Evolutionary conservation across 2,797 vertebrate genomes (phyloP), one percentile per base, ranked within the genome.

Genomic region (Arnoldichthys spilopterus): DNA sequence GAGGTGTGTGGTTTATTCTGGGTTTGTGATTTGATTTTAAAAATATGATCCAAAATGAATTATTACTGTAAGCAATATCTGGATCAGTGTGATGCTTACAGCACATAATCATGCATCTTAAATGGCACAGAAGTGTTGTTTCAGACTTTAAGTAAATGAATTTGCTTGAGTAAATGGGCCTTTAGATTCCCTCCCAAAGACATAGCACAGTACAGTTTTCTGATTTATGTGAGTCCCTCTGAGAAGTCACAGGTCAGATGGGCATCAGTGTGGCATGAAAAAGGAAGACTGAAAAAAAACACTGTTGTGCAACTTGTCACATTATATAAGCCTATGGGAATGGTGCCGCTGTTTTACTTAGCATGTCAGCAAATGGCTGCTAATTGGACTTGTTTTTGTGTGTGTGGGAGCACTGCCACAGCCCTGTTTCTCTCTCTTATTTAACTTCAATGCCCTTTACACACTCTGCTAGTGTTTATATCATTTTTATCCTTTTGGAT

Each of bases 321-420:
- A 64, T 78, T 73, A 61, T 62, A 73, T 75, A 77, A 79, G 69
- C 77, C 72, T 40, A 43, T 59, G 43, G 64, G 69, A 82, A 79
- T 58, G 67, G 43, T 79, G 75, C 63, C 63, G 47, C 71, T 72
- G 28, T 26, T 72, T 79, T 67, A 53, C 37, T 61, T 63, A 56
- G 71, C 34, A 74, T 34, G 75, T 56, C 70, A 62, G 78, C 77
- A 72, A 71, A 81, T 77, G 59, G 66, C 63, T 82, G 76, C 56
- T 81, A 87, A 84, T 86, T 83, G 56, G 73, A 56, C 70, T 66
- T 5, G 32, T 82, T 73, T 75, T 72, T 76, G 49, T 58, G 64
- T 72, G 43, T 49, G 64, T 59, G 54, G 58, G 67, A 72, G 79
- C 66, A 18, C 26, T 66, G 49, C 72, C 66, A 77, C 34, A 66